These are phyloP conservation scores for Drosophila pandora DNA, from an alignment of 1,140 invertebrate species.

Conservation along the genomic window DNA sequence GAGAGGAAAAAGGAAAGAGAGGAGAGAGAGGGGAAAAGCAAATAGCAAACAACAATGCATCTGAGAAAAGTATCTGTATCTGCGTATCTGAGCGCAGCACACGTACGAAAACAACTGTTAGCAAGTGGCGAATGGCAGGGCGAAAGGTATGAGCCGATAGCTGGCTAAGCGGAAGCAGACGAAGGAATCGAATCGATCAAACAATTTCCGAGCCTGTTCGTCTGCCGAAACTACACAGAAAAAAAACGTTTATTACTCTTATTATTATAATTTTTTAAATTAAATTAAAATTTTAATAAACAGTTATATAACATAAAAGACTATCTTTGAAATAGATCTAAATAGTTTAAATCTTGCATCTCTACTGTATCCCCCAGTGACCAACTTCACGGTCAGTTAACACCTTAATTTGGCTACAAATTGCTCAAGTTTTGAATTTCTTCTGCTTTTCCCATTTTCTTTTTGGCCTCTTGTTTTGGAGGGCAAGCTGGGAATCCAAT, in stretches of 20 bases:
- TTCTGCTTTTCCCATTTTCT: not conserved
- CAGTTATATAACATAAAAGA: no score
- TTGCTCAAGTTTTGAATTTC: slow-evolving; percentile 40
- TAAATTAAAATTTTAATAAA: no score
- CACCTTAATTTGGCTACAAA: slow-evolving; percentile 79
- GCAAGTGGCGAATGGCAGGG: slow-evolving; percentile 39
- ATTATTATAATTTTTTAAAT: not conserved
- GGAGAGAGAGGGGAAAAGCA: slow-evolving; percentile 38
- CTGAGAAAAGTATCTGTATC: slow-evolving; percentile 21
- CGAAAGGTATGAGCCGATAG: slow-evolving; percentile 33
- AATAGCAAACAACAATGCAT: slow-evolving; percentile 58
- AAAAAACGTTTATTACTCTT: not conserved
- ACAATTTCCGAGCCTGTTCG: slow-evolving; percentile 44
- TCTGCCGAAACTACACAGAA: not conserved
- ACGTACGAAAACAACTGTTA: slow-evolving; percentile 53
- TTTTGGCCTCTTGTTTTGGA: slow-evolving; percentile 7
- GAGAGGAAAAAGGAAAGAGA: slow-evolving; percentile 45
- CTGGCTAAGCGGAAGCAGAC: slow-evolving; percentile 31
- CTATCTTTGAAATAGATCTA: slow-evolving; percentile 3
- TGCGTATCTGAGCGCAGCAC: slow-evolving; percentile 31
- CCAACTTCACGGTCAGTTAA: slow-evolving; percentile 79
- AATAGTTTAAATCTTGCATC: not conserved
- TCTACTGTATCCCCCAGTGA: slow-evolving; percentile 53
- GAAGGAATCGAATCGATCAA: slow-evolving; percentile 60
- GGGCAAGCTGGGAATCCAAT: slow-evolving; percentile 27